Base-by-base conservation (phyloP, 1,140 invertebrate genomes). In the Archegozetes longisetosus region DNA sequence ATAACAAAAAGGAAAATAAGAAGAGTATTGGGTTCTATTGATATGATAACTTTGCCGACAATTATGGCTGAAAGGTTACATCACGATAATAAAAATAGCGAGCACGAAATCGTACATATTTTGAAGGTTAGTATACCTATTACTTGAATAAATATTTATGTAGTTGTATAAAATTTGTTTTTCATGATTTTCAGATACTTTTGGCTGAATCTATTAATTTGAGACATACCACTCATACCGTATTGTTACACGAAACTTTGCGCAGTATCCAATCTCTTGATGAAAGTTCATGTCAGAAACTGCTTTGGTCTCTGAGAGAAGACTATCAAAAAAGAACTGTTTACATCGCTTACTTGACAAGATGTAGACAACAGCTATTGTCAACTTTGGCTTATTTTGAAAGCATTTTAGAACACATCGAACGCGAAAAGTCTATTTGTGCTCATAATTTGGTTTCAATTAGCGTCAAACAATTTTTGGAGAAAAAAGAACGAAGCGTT, bases 1-100 rank as follows among this genome's bases (percentile, higher is more conserved):
- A 87, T 89, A 73, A 87, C 92, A 29, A 95, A 96, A 72, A 81
- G 87, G 62, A 95, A 96, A 70, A 75, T 98, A 40, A 78, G 93
- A 47, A 79, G 88, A 60, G 92, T 97, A 27, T 76, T 98, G 3
- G 90, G 88, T 62, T 86, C 82, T 58, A 82, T 84, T 3, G 85
- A 88, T 68, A 71, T 86, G 59, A 65, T 66, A 23, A 66, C 58
- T 28, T n/a, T 67, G 2, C 63, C 65, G 32, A 62, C 63, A 52
- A 62, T 63, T 24, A 62, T 55, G 2, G 47, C 58, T 27, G 59
- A 64, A 14, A 25, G 55, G 54, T 28, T 55, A 12, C 40, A 56
- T 46, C 62, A 62, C 23, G 55, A 59, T 63, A 58, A 59, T 55
- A 58, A 27, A 40, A 46, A 51, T n/a, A 46, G 57, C 27, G 58